Conservation (phyloP, 2,888 invertebrate genomes). For the Drosophila helvetica region DNA sequence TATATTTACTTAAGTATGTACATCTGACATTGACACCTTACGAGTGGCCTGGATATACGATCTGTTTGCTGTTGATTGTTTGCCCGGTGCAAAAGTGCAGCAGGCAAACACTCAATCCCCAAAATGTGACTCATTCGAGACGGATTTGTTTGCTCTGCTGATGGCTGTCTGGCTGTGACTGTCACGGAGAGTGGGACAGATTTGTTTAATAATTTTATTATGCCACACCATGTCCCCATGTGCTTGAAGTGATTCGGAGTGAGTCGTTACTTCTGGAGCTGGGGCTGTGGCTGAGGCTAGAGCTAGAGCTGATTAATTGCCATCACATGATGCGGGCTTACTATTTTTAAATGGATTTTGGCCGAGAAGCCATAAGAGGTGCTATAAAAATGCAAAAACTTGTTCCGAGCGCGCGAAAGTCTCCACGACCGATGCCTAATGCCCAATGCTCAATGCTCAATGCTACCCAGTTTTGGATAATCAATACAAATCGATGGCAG, state of each 20-base stretch:
- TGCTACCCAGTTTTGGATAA: slow-evolving; percentile 38
- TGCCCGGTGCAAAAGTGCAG: slow-evolving; percentile 40
- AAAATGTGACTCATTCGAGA: slow-evolving; percentile 30
- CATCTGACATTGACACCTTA: slow-evolving; percentile 64
- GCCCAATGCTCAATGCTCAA: slow-evolving; percentile 11
- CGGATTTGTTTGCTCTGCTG: slow-evolving; percentile 9
- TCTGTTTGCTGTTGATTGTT: slow-evolving; percentile 24
- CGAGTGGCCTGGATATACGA: slow-evolving; percentile 47
- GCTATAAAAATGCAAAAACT: slow-evolving; percentile 34
- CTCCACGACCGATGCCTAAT: slow-evolving; percentile 7
- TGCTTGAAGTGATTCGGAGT: background rate
- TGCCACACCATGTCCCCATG: background rate
- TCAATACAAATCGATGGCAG: slow-evolving; percentile 52
- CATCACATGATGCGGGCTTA: slow-evolving; percentile 49
- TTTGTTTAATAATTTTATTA: slow-evolving; percentile 24
- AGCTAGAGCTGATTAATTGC: slow-evolving; percentile 27
- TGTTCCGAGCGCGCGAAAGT: slow-evolving; percentile 31
- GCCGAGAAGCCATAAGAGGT: slow-evolving; percentile 11
- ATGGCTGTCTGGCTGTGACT: slow-evolving; percentile 1
- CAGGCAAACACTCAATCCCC: slow-evolving; percentile 28
- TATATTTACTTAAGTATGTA: slow-evolving; percentile 23
- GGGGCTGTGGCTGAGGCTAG: background rate
- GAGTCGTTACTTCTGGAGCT: slow-evolving; percentile 11
- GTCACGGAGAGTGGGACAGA: slow-evolving; percentile 5
- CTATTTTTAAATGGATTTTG: slow-evolving; percentile 45